These are phyloP conservation scores for Oreochromis aureus DNA, from an alignment of 2,113 vertebrate genomes.

Conservation along the genomic window DNA sequence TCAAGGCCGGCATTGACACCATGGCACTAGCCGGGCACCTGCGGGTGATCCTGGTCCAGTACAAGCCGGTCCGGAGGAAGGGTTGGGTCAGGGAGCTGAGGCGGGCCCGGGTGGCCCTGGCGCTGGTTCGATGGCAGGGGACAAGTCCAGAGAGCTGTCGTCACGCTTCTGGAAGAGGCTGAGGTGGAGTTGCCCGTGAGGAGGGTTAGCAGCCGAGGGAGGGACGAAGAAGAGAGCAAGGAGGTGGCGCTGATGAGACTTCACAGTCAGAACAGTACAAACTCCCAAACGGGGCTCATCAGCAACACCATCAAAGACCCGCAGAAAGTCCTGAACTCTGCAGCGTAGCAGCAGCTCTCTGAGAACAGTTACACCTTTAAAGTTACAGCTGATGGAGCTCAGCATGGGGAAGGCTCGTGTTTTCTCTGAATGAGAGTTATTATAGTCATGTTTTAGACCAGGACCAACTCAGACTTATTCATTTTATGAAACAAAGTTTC, in stretches of 20 bases:
- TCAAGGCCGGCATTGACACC: constrained; percentile 88
- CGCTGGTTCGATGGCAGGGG: constrained; percentile 89
- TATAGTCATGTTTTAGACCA: neutral
- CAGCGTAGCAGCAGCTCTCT: neutral
- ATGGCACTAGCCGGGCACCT: constrained; percentile 86
- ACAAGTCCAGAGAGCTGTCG: constrained; percentile 81
- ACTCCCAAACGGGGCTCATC: constrained; percentile 47
- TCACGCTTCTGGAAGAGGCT: constrained; percentile 93
- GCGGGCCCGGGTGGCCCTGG: constrained; percentile 79
- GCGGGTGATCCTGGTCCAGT: constrained; percentile 91
- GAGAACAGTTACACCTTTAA: neutral
- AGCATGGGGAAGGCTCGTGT: accelerated
- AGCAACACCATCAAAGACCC: neutral
- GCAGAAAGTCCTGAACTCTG: neutral
- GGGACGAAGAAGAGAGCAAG: neutral
- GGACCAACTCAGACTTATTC: neutral
- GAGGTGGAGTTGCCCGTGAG: constrained; percentile 84
- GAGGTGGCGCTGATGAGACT: constrained; percentile 32
- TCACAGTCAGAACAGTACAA: constrained; percentile 41
- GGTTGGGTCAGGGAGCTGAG: constrained; percentile 85
- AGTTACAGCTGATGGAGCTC: neutral
- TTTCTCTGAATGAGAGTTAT: neutral
- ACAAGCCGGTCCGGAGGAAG: constrained; percentile 77
- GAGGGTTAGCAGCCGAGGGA: constrained; percentile 9
- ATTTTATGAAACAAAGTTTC: neutral